Base-by-base conservation (phyloP, 2,888 invertebrate genomes). In the Lapara coniferarum region DNA sequence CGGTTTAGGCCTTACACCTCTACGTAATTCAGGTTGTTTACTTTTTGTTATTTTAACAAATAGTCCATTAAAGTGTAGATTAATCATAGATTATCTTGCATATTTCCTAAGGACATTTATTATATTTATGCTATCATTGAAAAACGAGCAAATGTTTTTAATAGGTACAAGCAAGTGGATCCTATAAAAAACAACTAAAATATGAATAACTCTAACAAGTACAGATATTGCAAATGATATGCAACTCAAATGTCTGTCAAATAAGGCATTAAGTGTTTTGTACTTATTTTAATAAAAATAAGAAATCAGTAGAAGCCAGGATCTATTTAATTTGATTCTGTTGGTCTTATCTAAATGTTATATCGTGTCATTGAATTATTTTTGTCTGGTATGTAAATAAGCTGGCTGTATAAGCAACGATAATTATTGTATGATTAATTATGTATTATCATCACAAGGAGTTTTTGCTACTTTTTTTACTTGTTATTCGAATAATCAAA, bases 161-260 rank as follows among this genome's bases (percentile, higher is more conserved):
- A 56, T 49, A 49, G 19, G 37, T 19, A 49, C 46, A 19, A 49
- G 63, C 63, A 63, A 49, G 19, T 63, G 63, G 12, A 19, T 46
- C 63, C 1, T 13, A 2, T 49, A 46, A 63, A 46, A 19, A 44
- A 13, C n/a, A n/a, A 63, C 19, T 16, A 46, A 16, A 46, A 16
- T 46, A 25, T 5, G 0, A 49, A 19, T 13, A 16, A 1, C n/a
- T n/a, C 5, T 6, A 46, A 59, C 59, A 16, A 8, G 59, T 59
- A 46, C n/a, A 46, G 44, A 59, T 59, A 59, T 59, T 58, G 58
- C 58, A 13, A 63, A 63, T 19, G 55, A 55, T 63, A 63, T n/a
- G 63, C 46, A 49, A 63, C 12, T 49, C 49, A 63, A 46, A 63
- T 19, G 49, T 49, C 49, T 63, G 16, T 63, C 63, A 63, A 46